phyloP scores from a whole-genome alignment of 2,888 invertebrate species.

The Palloptera scutellata region DNA sequence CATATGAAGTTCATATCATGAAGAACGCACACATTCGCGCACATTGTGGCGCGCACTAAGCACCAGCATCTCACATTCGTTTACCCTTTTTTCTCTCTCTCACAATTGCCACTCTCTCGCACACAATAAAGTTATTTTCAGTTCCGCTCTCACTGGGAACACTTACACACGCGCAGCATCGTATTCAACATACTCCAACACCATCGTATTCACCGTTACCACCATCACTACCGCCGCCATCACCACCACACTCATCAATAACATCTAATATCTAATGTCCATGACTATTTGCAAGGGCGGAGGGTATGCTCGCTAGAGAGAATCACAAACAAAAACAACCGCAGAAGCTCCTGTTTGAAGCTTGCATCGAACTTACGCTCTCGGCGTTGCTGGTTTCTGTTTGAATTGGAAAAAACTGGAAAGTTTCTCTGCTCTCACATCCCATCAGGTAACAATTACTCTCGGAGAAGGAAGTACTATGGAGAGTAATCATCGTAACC shows the following conservation, averaged over 20 bases:
- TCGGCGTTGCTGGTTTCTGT: too few species aligned
- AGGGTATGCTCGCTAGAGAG: too few species aligned
- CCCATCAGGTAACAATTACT: too few species aligned
- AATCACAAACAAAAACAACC: too few species aligned
- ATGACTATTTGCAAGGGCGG: too few species aligned
- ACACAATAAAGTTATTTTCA: not conserved
- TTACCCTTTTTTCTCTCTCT: slow-evolving; percentile 30
- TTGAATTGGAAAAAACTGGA: too few species aligned
- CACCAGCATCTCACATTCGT: slow-evolving; percentile 18
- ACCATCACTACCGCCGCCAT: not conserved
- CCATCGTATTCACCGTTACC: too few species aligned
- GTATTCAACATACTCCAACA: not conserved
- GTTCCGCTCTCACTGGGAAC: slow-evolving; percentile 15
- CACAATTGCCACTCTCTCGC: slow-evolving; percentile 12
- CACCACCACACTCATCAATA: not conserved
- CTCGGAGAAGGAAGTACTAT: too few species aligned
- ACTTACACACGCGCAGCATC: slow-evolving; percentile 11
- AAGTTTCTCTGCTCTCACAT: too few species aligned
- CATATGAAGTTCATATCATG: not conserved
- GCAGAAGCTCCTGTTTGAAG: too few species aligned
- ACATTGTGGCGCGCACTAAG: not conserved
- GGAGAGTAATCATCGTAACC: not conserved
- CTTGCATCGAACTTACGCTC: too few species aligned
- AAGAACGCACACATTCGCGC: not conserved
- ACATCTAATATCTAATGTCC: too few species aligned